Evolutionary conservation across 2,113 vertebrate species (phyloP).

Genomic region (Aspiorhynchus laticeps): DNA sequence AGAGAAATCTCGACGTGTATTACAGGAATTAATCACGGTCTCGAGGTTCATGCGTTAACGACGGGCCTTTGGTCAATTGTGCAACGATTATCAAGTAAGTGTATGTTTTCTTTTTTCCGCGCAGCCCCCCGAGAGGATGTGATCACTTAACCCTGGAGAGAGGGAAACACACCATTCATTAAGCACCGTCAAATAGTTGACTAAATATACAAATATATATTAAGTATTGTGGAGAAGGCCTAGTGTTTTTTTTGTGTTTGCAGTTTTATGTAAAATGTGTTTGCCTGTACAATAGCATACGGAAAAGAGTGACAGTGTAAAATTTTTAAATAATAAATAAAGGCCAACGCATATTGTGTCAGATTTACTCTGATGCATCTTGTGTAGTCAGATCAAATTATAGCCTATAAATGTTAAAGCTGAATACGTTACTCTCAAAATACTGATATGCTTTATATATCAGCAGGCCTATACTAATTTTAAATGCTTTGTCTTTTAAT

Average conservation of each 20-base stretch:
- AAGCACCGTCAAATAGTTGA: slow-evolving; percentile 28
- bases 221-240: slow-evolving; percentile 12
- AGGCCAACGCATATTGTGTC: not conserved
- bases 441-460: not conserved
- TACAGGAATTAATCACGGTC: slow-evolving; percentile 27
- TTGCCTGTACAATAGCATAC: not conserved
- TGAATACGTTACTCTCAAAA: not conserved
- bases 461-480: not conserved
- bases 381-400: not conserved
- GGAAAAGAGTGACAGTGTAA: not conserved
- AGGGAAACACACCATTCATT: slow-evolving; percentile 51
- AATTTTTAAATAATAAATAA: not conserved
- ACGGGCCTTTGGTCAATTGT: slow-evolving; percentile 43
- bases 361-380: not conserved
- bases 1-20: slow-evolving; percentile 47
- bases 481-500: not conserved
- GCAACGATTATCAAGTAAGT: slow-evolving; percentile 53
- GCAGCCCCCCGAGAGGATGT: slow-evolving; percentile 38
- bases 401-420: not conserved
- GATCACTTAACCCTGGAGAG: slow-evolving; percentile 52
- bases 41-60: slow-evolving; percentile 27
- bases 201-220: slow-evolving; percentile 33
- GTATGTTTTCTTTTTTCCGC: slow-evolving; percentile 69
- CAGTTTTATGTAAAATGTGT: not conserved
- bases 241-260: not conserved